Evolutionary conservation across 2,888 invertebrate species (phyloP), one percentile per base, ranked within the genome.

Genomic region (Bursaphelenchus okinawaensis): DNA sequence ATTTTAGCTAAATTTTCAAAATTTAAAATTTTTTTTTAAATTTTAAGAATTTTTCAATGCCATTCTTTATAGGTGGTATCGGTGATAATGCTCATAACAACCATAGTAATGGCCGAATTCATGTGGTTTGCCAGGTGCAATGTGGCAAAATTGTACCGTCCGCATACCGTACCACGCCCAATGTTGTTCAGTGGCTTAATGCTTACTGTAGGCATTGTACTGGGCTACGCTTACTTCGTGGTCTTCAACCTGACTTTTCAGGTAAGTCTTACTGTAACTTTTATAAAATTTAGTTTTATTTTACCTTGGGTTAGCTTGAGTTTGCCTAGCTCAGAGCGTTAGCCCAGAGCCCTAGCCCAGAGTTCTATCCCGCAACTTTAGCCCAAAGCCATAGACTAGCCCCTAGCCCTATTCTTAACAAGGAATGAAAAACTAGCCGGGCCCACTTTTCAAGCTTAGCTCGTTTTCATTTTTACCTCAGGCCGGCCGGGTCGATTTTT

Each of bases 181-280:
- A 80, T 78, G 1, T 60, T 80, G 1, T 68, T 79, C 56, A 73
- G 74, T 9, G 78, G 79, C 1, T 69, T 80, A 23, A 76, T 72
- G 8, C 62, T 80, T 58, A 81, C 80, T 1, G 69, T 78, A 7
- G 80, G 80, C n/a, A 80, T 80, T 52, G 72, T 72, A 24, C 65
- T 80, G 20, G 80, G 80, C 23, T 80, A 81, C 62, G 72, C 79
- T 24, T 80, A 80, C 63, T 78, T 79, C 61, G 74, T 80, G 52
- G 68, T 78, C 0, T 78, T 75, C 69, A 75, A 79, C 56, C 77
- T 76, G 52, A 73, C 77, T 2, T 68, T 72, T 28, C 54, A 56
- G 61, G 40, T 40, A 64, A 19, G 60, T 63, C 19, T 68, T 68
- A 50, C 52, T 62, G n/a, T n/a, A n/a, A n/a, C n/a, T n/a, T n/a